Evolutionary conservation across 2,888 invertebrate genomes (phyloP).

Genomic region (Scelioninae gen. 1): DNA sequence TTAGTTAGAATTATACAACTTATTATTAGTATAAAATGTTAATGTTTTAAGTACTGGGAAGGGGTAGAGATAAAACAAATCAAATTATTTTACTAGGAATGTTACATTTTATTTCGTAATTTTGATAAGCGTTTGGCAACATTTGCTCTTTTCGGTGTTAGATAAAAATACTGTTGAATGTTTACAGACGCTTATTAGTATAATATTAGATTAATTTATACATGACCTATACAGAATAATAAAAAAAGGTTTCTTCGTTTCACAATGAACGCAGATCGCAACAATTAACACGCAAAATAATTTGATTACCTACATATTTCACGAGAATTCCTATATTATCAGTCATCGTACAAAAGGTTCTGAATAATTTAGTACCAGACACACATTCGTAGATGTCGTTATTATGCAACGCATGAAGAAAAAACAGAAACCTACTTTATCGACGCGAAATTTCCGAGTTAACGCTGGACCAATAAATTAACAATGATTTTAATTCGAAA

Average conservation of each 20-base stretch:
- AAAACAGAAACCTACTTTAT: slow-evolving; percentile 35
- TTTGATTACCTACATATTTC: slow-evolving; percentile 36
- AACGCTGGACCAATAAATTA: slow-evolving; percentile 21
- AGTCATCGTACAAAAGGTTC: slow-evolving; percentile 56
- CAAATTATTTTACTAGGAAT: slow-evolving; percentile 49
- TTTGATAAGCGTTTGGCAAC: slow-evolving; percentile 63
- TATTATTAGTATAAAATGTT: too few species aligned
- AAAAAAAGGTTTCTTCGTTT: slow-evolving; percentile 48
- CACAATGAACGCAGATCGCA: slow-evolving; percentile 35
- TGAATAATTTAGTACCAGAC: slow-evolving; percentile 49
- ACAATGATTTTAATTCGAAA: too few species aligned
- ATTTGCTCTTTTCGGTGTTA: slow-evolving; percentile 57
- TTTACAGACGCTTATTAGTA: slow-evolving; percentile 66
- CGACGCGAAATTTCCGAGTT: slow-evolving; percentile 3
- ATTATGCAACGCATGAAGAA: slow-evolving; percentile 11
- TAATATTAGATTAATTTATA: slow-evolving; percentile 55
- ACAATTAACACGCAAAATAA: slow-evolving; percentile 39
- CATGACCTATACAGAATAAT: slow-evolving; percentile 44
- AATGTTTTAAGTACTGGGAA: not conserved
- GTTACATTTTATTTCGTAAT: slow-evolving; percentile 65
- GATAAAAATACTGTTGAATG: slow-evolving; percentile 68
- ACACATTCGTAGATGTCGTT: slow-evolving; percentile 51
- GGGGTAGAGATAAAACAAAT: not conserved
- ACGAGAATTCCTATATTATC: slow-evolving; percentile 51
- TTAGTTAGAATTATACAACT: too few species aligned